Percentiles rank a stretch among this genome's conserved stretches.
Evolutionary conservation across 2,113 vertebrate genomes (phyloP).

Genomic region (Mormyrus lacerda): DNA sequence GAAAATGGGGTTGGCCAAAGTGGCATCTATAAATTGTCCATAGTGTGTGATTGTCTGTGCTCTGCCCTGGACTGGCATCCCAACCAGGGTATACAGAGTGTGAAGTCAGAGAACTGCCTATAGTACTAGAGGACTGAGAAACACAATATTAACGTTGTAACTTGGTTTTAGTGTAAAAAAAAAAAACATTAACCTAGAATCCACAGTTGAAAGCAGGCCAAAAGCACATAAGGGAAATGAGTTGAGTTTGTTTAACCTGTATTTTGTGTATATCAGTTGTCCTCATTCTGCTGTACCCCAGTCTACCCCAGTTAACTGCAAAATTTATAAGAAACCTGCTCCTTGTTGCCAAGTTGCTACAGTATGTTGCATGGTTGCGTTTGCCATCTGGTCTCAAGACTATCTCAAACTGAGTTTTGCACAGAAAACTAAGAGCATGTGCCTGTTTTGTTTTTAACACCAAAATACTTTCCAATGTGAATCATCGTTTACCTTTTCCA

Average conservation of each 20-base stretch:
- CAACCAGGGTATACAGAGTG: neutral
- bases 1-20: neutral
- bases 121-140: no score
- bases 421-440: slow-evolving; percentile 19
- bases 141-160: neutral
- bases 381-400: neutral
- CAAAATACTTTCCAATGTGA: slow-evolving; percentile 31
- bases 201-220: neutral
- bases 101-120: no score
- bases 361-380: neutral
- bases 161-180: neutral
- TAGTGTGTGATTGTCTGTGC: neutral
- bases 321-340: neutral
- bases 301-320: neutral
- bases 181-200: neutral
- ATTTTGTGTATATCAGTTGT: neutral
- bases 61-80: neutral
- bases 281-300: neutral
- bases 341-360: neutral
- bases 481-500: slow-evolving; percentile 31
- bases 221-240: neutral
- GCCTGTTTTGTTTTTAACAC: slow-evolving; percentile 23
- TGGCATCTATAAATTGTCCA: neutral
- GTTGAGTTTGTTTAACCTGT: neutral
- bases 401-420: neutral